Evolutionary conservation across 2,113 vertebrate species (phyloP), one percentile per base, ranked within the genome.

Genomic region (Cnemophilus loriae): DNA sequence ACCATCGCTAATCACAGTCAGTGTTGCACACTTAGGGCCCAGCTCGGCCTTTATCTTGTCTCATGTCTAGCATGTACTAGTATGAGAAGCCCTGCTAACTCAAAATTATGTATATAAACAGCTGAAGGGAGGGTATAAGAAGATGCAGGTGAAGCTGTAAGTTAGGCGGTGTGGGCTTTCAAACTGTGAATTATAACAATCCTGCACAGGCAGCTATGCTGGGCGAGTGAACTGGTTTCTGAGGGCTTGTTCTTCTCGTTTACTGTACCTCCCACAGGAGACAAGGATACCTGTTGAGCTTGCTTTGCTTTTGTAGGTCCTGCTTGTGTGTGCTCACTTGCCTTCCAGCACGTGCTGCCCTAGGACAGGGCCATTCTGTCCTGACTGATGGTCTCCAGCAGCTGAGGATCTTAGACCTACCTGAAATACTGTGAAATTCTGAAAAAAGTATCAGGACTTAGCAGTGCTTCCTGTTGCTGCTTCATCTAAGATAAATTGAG

Each of bases 1-100:
- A 33, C 24, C 21, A 13, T 16, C 0, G 0, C 19, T 64, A 14
- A 37, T 11, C 24, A 52, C 26, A 68, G 41, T 3, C 0, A 1
- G 16, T 14, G 18, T 3, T 26, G 19, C 13, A 44, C 23, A 7
- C 21, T 26, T 16, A 20, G 16, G 21, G 17, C 8, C 24, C n/a
- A 52, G 1, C 8, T 42, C 28, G 18, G 32, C n/a, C 63, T 67
- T 46, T 39, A 13, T 71, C 77, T 79, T 56, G 39, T 37, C 23
- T 33, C 4, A 2, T 30, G 14, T 52, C n/a, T 53, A 68, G 5
- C 21, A 21, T 16, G 27, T 11, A 15, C 28, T 17, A 27, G 8
- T 5, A 15, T 22, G 22, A 81, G 19, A 11, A 70, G 55, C 55
- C 55, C 24, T 52, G 10, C 15, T 27, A 32, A 65, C 24, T 61